Base-by-base conservation (phyloP, 2,113 vertebrate genomes). In the Fulmarus glacialis region DNA sequence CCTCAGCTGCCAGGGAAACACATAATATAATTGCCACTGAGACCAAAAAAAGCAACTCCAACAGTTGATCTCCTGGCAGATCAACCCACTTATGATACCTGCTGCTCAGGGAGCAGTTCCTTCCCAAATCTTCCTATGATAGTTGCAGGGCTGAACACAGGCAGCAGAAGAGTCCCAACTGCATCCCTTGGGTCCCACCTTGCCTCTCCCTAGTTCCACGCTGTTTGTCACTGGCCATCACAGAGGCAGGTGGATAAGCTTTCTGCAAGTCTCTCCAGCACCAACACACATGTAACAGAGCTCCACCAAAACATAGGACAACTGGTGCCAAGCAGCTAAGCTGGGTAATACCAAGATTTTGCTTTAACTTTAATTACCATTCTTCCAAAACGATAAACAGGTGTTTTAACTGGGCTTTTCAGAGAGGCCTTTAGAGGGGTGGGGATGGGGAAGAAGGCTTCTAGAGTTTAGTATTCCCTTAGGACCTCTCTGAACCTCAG, bases 1-100 rank as follows among this genome's bases (percentile, higher is more conserved):
- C 43, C 79, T 67, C 23, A 79, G 58, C 43, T 82, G 48, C 48
- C 58, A 85, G 18, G 43, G 86, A 47, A 85, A 64, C 36, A 75
- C 1, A 0, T 16, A 87, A n/a, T 5, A 60, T 8, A 43, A 70
- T 38, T 82, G n/a, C 27, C 40, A 73, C 14, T 0, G 2, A 71
- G 42, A 71, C 20, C 4, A 27, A 40, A 59, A 79, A 70, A 74
- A 48, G 18, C 24, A 66, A 40, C 50, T 73, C 36, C 34, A 85
- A 19, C 0, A 20, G 16, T n/a, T n/a, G 34, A 23, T 74, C 6
- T 90, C 52, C 32, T 71, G 42, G 13, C 26, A 85, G 60, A 82
- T 50, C 38, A 71, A 36, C 3, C 17, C 36, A 40, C 29, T 77
- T 29, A 48, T 4, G 20, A 8, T 3, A 36, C 30, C 45, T 53